phyloP scores from a whole-genome alignment of 2,888 invertebrate genomes.

The Callimorpha dominula region DNA sequence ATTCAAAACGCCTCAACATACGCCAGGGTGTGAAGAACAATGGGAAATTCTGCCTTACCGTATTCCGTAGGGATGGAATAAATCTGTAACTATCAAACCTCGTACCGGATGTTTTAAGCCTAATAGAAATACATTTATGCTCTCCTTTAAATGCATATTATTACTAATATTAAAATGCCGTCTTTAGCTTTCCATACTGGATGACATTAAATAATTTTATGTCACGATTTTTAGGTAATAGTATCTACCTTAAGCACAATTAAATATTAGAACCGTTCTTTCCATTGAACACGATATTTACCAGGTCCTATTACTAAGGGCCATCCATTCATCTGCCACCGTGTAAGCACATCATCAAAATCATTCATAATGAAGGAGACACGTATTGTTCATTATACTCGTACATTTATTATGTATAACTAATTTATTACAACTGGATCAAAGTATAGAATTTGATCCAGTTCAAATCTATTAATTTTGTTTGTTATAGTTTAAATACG shows the following conservation, averaged over 20 bases:
- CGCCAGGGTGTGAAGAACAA: constrained; percentile 70
- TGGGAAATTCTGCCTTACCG: constrained; percentile 65
- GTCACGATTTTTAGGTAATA: neutral
- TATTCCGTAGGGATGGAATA: constrained; percentile 54
- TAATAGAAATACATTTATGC: constrained; percentile 16
- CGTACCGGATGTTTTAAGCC: constrained; percentile 28
- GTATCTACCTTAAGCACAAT: no score
- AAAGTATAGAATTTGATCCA: no score
- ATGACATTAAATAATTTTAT: neutral
- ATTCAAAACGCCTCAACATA: constrained; percentile 78
- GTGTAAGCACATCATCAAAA: neutral
- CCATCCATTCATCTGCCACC: no score
- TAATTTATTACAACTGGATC: no score
- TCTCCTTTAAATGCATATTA: constrained; percentile 7
- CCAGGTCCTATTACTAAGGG: no score
- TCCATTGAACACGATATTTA: no score
- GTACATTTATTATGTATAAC: no score
- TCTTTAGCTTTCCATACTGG: neutral
- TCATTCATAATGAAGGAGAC: neutral
- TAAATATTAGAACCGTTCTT: no score
- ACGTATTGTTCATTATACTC: no score
- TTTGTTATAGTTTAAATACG: no score
- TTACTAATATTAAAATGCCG: neutral
- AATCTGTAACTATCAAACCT: constrained; percentile 41
- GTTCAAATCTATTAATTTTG: no score